phyloP scores from a whole-genome alignment of 2,113 vertebrate genomes.

The Campylomormyrus numenius region DNA sequence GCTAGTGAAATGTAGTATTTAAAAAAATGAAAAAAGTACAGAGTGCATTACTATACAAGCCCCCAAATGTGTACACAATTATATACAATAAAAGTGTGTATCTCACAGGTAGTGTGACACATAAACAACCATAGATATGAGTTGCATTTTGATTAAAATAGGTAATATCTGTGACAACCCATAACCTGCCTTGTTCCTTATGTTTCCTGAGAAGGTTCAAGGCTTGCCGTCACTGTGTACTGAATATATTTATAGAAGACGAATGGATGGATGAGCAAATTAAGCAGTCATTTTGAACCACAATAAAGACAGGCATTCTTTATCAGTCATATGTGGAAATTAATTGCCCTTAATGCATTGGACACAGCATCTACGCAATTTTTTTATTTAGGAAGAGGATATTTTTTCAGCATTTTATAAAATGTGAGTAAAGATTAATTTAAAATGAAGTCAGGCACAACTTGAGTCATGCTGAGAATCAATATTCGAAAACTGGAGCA shows the following conservation, averaged over 20 bases:
- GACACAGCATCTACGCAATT: neutral
- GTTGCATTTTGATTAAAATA: neutral
- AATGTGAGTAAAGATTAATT: neutral
- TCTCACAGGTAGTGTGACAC: neutral
- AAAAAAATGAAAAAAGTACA: neutral
- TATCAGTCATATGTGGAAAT: neutral
- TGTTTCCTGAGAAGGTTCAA: neutral
- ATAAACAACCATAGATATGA: neutral
- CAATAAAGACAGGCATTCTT: neutral
- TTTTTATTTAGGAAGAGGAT: neutral
- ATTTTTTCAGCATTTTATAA: neutral
- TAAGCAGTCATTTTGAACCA: neutral
- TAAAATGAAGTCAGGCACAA: neutral
- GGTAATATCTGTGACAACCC: neutral
- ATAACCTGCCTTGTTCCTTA: neutral
- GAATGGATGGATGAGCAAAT: neutral
- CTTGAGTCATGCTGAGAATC: neutral
- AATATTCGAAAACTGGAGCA: neutral
- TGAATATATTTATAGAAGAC: neutral
- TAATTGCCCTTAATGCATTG: neutral
- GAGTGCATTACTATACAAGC: neutral
- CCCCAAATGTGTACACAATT: neutral
- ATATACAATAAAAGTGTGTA: neutral
- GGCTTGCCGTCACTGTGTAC: neutral
- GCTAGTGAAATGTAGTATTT: neutral